Base-by-base conservation (phyloP, 1,140 invertebrate genomes). In the Lasioglossum baleicum region DNA sequence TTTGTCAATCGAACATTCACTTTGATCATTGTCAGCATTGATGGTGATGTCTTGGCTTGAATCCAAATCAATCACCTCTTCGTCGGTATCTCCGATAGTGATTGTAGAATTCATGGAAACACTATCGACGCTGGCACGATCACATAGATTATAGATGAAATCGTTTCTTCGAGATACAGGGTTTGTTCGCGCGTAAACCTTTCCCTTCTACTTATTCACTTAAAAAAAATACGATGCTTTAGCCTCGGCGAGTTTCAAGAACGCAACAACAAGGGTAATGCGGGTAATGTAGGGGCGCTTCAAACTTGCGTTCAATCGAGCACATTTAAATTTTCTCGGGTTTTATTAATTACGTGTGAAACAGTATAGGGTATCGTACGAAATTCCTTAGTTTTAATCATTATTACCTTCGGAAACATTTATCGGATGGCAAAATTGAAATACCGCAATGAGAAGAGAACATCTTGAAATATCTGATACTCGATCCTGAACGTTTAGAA, bases 11-110 rank as follows among this genome's bases (percentile, higher is more conserved):
- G 58, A 67, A n/a, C 56, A 22, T n/a, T 65, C 56, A 20, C 26
- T 60, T 11, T 35, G 51, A 17, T 48, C 73, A 58, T 75, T 48
- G 40, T 75, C 44, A 82, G 20, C 26, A 42, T 53, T 31, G 7
- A 42, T 65, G 40, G 51, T 72, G 48, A 42, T n/a, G 22, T 82
- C 75, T 61, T 44, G 65, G 70, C 80, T 86, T 3, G 51, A 61
- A 8, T 83, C 68, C 44, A 86, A 61, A n/a, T 86, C 83, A 66
- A 82, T 73, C 64, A 80, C 58, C 60, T 86, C 84, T 15, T 76
- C 79, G 70, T 71, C 17, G 61, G 63, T 65, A 20, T 81, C 78
- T 48, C 58, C 79, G 7, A 79, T n/a, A 7, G 26, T 81, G 26
- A 83, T 82, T 20, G 58, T 75, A 31, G 80, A 26, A 61, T 76